phyloP scores from a whole-genome alignment of 2,113 vertebrate species.

The Bufo gargarizans region DNA sequence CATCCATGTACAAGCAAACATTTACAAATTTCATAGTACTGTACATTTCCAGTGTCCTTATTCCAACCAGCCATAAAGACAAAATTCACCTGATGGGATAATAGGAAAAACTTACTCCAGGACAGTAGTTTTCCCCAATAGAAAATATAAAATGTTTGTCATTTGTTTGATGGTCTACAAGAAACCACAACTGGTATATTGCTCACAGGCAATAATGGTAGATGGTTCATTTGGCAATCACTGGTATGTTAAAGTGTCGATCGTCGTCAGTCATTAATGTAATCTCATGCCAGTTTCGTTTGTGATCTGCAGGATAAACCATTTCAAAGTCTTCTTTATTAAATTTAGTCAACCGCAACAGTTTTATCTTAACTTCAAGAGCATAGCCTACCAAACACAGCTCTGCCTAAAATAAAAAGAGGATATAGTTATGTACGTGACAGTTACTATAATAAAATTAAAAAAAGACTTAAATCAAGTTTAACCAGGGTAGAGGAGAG shows the following conservation, averaged over 20 bases:
- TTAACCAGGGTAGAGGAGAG: too few species aligned
- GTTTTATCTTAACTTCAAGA: constrained; percentile 77
- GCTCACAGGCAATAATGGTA: neutral
- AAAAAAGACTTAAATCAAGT: neutral
- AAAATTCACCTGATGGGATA: neutral
- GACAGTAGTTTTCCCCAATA: neutral
- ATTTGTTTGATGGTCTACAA: neutral
- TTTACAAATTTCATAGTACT: neutral
- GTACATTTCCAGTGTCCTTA: neutral
- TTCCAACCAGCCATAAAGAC: neutral
- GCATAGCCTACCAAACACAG: constrained; percentile 77
- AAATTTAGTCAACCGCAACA: constrained; percentile 76
- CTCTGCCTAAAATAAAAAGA: constrained; percentile 72
- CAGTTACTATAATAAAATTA: neutral
- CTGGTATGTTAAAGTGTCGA: constrained; percentile 71
- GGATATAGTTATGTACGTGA: neutral
- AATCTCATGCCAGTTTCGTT: constrained; percentile 77
- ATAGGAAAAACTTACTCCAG: neutral
- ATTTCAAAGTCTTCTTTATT: constrained; percentile 75
- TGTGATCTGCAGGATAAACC: constrained; percentile 69
- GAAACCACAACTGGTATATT: neutral
- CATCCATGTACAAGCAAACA: neutral
- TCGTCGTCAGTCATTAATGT: constrained; percentile 77
- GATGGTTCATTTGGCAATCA: constrained; percentile 64
- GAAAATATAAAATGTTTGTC: neutral